Evolutionary conservation across 2,797 vertebrate genomes (phyloP).

Genomic region (Cossypha heuglini): DNA sequence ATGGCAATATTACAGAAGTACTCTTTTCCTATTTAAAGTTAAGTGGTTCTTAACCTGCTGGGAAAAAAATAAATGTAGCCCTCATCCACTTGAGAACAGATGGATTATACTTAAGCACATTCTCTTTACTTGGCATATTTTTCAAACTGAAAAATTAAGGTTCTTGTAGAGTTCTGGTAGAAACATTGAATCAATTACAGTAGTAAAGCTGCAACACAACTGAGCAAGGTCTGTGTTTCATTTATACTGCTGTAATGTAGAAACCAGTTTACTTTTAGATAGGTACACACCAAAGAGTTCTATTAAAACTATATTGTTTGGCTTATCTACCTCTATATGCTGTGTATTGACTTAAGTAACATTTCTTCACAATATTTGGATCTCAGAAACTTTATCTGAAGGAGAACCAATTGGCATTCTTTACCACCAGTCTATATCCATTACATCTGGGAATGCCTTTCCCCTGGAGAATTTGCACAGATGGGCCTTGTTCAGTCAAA

Average conservation of each 20-base stretch:
- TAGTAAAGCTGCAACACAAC: neutral
- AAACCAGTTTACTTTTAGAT: neutral
- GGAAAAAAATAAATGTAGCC: neutral
- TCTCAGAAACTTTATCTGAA: neutral
- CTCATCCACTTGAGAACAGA: neutral
- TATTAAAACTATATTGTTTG: neutral
- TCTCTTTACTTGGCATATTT: neutral
- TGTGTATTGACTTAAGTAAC: neutral
- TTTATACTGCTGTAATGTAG: neutral
- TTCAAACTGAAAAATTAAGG: neutral
- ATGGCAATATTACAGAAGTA: neutral
- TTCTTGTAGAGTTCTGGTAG: neutral
- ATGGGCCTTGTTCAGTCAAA: neutral
- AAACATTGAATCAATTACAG: neutral
- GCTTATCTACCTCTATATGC: neutral
- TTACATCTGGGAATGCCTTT: neutral
- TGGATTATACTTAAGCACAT: neutral
- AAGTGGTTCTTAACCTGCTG: neutral
- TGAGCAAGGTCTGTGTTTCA: neutral
- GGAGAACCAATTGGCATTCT: neutral
- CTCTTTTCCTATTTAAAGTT: neutral
- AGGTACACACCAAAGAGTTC: neutral
- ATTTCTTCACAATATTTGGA: neutral
- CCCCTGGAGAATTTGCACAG: neutral
- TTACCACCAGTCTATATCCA: neutral